Conservation (phyloP, 2,797 vertebrate genomes). For the Pipistrellus pipistrellus region DNA sequence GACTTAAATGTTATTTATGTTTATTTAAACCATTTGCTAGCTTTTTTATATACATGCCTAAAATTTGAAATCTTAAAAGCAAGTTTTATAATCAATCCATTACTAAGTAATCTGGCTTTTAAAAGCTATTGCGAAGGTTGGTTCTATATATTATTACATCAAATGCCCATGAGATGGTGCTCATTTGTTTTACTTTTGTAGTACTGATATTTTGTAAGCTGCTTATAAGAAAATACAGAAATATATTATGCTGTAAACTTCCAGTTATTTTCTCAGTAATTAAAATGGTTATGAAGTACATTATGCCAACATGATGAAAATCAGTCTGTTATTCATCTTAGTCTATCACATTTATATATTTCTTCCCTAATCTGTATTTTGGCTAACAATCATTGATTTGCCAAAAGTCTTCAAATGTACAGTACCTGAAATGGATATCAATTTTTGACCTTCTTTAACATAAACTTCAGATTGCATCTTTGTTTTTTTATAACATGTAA, state of each 20-base stretch:
- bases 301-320: conserved; percentile 28
- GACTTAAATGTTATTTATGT: background rate
- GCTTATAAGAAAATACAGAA: conserved; percentile 29
- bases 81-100: conserved; percentile 35
- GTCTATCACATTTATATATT: conserved; percentile 19
- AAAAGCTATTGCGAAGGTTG: conserved; percentile 29
- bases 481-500: conserved; percentile 18
- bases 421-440: conserved; percentile 7
- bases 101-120: conserved; percentile 33
- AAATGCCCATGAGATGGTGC: conserved; percentile 84
- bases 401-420: background rate
- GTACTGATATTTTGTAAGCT: conserved; percentile 28
- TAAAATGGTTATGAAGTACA: background rate
- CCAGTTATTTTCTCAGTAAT: conserved; percentile 43
- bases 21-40: conserved; percentile 33
- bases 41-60: background rate
- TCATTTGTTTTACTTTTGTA: conserved; percentile 83
- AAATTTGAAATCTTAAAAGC: conserved; percentile 40
- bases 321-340: background rate
- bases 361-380: conserved; percentile 11
- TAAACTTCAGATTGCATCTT: background rate
- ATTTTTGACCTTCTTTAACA: conserved; percentile 36
- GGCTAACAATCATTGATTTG: conserved; percentile 18
- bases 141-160: conserved; percentile 70
- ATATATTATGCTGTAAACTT: conserved; percentile 43